phyloP scores from a whole-genome alignment of 2,797 vertebrate genomes.

The Pseudochirops cupreus region DNA sequence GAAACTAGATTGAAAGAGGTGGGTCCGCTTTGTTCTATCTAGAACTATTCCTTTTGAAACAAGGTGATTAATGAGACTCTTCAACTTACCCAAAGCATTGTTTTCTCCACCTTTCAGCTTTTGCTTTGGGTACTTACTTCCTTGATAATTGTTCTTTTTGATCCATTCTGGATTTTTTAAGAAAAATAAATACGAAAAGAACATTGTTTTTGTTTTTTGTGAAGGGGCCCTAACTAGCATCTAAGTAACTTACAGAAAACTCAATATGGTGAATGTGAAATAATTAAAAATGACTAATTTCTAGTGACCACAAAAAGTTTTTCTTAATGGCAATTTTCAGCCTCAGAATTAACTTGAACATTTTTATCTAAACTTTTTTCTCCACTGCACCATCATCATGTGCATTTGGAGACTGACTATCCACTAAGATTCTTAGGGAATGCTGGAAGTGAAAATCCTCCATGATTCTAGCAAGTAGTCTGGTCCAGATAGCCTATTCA shows the following conservation, averaged over 20 bases:
- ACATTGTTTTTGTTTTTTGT: conserved; percentile 42
- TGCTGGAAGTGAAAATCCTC: not conserved
- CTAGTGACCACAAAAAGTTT: not conserved
- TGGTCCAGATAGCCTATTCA: not conserved
- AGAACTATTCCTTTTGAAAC: conserved; percentile 49
- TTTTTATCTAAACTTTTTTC: not conserved
- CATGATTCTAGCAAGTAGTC: not conserved
- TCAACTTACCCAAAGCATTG: conserved; percentile 39
- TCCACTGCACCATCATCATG: no score
- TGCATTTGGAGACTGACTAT: not conserved
- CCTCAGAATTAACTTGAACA: not conserved
- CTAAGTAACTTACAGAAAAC: not conserved
- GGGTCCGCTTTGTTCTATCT: conserved; percentile 67
- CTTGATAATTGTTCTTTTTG: conserved; percentile 80
- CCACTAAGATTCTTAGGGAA: not conserved
- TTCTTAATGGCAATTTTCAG: not conserved
- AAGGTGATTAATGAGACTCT: conserved; percentile 58
- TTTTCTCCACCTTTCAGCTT: conserved; percentile 70
- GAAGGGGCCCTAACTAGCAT: not conserved
- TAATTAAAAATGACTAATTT: not conserved
- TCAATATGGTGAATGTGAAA: not conserved
- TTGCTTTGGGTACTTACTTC: conserved; percentile 78
- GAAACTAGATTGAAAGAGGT: conserved; percentile 65
- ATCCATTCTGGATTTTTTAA: conserved; percentile 82
- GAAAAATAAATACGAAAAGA: conserved; percentile 82